Conservation (phyloP, 2,113 vertebrate genomes). For the Hemicordylus capensis region DNA sequence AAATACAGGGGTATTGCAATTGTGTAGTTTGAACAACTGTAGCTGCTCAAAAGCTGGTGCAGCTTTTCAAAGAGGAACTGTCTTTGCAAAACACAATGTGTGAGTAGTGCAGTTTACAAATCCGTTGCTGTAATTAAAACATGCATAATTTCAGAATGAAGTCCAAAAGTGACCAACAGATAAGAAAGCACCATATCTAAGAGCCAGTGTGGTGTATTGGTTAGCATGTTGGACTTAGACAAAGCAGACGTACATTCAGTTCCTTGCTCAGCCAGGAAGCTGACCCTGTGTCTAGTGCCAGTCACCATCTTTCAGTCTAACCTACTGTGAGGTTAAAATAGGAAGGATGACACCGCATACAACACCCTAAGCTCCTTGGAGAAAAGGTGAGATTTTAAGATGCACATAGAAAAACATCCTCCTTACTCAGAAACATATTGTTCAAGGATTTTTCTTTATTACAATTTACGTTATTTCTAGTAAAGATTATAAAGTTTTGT, state of each 20-base stretch:
- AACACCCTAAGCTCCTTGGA: no score
- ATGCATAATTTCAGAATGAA: constrained; percentile 55
- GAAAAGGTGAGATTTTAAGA: no score
- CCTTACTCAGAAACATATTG: background rate
- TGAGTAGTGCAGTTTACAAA: no score
- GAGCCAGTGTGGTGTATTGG: no score
- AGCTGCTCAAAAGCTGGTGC: no score
- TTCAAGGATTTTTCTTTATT: background rate
- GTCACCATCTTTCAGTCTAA: no score
- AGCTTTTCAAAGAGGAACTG: constrained; percentile 21
- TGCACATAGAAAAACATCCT: background rate
- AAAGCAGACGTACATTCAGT: no score
- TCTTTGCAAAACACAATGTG: no score
- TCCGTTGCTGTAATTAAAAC: constrained; percentile 23
- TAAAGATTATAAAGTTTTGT: background rate
- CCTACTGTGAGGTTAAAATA: no score
- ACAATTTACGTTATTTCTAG: background rate
- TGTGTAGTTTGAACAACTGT: constrained; percentile 69
- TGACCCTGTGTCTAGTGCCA: background rate
- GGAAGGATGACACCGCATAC: no score
- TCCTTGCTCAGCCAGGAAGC: no score
- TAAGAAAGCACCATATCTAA: background rate
- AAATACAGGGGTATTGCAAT: constrained; percentile 73
- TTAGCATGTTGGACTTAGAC: no score
- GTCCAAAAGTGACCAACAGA: constrained; percentile 1